phyloP scores from a whole-genome alignment of 2,113 vertebrate genomes.

The Cyprinodon tularosa region DNA sequence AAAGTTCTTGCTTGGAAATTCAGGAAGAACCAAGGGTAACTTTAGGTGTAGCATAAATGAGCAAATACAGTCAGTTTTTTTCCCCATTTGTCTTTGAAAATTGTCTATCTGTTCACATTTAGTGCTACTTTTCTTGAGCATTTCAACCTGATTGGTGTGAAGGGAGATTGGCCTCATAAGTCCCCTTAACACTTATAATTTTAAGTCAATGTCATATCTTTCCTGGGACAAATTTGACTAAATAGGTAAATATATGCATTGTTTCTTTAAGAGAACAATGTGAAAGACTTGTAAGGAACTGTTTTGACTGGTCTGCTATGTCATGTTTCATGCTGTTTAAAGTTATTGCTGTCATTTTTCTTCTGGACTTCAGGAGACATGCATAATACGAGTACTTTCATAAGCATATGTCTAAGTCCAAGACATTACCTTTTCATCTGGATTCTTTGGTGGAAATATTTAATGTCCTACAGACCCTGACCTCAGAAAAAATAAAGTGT shows the following conservation, averaged over 20 bases:
- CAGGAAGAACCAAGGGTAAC: neutral
- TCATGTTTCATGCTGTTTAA: constrained; percentile 39
- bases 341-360: constrained; percentile 53
- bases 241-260: constrained; percentile 33
- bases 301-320: constrained; percentile 31
- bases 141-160: constrained; percentile 53
- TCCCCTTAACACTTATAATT: constrained; percentile 25
- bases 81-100: constrained; percentile 50
- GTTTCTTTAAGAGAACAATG: constrained; percentile 23
- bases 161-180: constrained; percentile 39
- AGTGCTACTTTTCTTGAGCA: constrained; percentile 26
- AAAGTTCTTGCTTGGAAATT: no score
- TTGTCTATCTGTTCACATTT: constrained; percentile 34
- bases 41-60: constrained; percentile 35
- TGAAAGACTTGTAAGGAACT: constrained; percentile 24
- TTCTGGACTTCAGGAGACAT: constrained; percentile 43
- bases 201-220: constrained; percentile 32
- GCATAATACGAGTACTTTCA: constrained; percentile 57
- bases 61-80: constrained; percentile 38
- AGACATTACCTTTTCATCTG: constrained; percentile 68
- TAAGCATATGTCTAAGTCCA: constrained; percentile 49
- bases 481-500: constrained; percentile 19
- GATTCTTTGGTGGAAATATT: constrained; percentile 66
- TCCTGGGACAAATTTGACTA: constrained; percentile 31
- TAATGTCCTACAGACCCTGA: constrained; percentile 63